Percentiles rank a stretch among this genome's conserved stretches.
Conservation (phyloP, 1,140 invertebrate genomes). For the Aradophagus sp. region DNA sequence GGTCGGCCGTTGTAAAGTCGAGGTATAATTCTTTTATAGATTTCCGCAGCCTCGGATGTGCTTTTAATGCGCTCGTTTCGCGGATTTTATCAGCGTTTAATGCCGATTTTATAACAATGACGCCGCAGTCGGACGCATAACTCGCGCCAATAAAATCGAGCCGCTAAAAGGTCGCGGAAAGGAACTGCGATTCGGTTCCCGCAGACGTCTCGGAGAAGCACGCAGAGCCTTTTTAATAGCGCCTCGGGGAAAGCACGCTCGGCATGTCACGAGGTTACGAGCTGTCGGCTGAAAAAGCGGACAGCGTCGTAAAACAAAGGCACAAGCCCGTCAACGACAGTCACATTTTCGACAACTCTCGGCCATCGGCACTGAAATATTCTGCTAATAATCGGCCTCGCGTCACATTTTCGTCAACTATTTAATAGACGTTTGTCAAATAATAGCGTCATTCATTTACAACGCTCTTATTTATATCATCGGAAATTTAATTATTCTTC, state of each 20-base stretch:
- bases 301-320: conserved; percentile 52
- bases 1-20: conserved; percentile 28
- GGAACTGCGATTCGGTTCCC: conserved; percentile 32
- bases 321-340: conserved; percentile 30
- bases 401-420: no score
- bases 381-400: no score
- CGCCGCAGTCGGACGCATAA: conserved; percentile 18
- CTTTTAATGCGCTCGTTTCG: conserved; percentile 39
- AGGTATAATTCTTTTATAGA: conserved; percentile 38
- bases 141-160: conserved; percentile 29
- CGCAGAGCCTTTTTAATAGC: conserved; percentile 25
- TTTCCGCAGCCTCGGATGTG: conserved; percentile 37
- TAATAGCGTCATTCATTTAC: no score
- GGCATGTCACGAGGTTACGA: conserved; percentile 49
- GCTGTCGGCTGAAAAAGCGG: conserved; percentile 35
- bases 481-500: no score
- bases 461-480: no score
- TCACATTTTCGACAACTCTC: conserved; percentile 31
- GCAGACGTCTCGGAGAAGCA: conserved; percentile 28
- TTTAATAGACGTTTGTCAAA: no score
- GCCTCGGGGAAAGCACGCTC: conserved; percentile 43
- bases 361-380: no score
- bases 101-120: conserved; percentile 46
- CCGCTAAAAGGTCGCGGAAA: conserved; percentile 38
- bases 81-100: conserved; percentile 42